Percentiles rank a stretch among this genome's conserved stretches.
phyloP scores from a whole-genome alignment of 2,888 invertebrate genomes.

The Melangyna quadrimaculata region DNA sequence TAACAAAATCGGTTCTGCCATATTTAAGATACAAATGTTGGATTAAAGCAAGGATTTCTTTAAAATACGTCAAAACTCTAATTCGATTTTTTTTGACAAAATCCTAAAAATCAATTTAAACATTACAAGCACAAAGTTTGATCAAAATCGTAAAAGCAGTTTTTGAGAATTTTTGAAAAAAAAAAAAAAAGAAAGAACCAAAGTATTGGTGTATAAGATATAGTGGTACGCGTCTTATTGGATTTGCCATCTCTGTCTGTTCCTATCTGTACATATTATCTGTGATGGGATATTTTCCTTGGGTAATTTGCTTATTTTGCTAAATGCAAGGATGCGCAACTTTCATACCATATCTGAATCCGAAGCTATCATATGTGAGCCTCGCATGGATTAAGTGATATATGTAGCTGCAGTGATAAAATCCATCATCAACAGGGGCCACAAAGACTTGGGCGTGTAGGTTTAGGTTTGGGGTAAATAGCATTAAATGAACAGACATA shows the following conservation, averaged over 20 bases:
- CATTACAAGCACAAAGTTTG: too few relatives aligned
- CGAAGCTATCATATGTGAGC: constrained; percentile 3
- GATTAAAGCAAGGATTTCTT: too few relatives aligned
- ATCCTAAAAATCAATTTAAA: too few relatives aligned
- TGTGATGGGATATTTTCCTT: constrained; percentile 18
- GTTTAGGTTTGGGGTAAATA: neutral
- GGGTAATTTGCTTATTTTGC: constrained; percentile 63
- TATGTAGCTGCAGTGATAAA: constrained; percentile 63
- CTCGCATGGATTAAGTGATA: constrained; percentile 66
- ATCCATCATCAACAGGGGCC: constrained; percentile 31
- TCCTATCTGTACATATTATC: neutral
- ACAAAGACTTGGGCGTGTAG: neutral
- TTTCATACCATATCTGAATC: constrained; percentile 9
- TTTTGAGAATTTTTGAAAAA: too few relatives aligned
- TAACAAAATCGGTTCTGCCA: too few relatives aligned
- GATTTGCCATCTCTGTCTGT: neutral
- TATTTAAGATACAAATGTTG: too few relatives aligned
- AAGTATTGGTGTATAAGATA: too few relatives aligned
- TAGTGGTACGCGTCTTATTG: neutral
- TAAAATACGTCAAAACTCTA: too few relatives aligned
- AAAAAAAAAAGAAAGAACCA: too few relatives aligned
- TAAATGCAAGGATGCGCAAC: constrained; percentile 51
- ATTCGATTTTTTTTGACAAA: too few relatives aligned
- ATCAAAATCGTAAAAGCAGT: too few relatives aligned
- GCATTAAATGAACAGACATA: constrained; percentile 24